These are phyloP conservation scores for Erebia aethiops DNA, from an alignment of 2,888 invertebrate species.

Conservation along the genomic window DNA sequence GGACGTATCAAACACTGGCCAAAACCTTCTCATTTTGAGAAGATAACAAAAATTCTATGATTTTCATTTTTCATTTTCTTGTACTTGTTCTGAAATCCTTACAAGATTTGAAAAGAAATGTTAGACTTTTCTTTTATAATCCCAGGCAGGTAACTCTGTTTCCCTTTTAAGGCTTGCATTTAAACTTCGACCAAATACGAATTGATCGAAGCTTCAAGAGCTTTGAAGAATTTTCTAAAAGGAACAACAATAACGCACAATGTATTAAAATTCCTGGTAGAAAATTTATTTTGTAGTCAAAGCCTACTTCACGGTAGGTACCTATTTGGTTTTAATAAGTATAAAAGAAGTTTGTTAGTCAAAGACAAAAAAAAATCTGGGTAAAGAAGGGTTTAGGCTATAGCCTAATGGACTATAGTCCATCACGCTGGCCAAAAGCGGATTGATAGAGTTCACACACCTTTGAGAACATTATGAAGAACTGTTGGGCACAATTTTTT, in stretches of 20 bases:
- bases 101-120: not conserved
- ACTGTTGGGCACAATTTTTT: no score
- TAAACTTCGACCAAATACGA: slow-evolving; percentile 1
- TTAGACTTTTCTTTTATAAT: not conserved
- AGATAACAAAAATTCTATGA: not conserved
- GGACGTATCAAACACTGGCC: no score
- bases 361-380: no score
- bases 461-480: no score
- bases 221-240: slow-evolving; percentile 4
- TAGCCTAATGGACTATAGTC: no score
- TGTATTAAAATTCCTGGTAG: no score
- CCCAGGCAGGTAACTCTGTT: not conserved
- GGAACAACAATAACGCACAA: not conserved
- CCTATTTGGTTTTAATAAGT: no score
- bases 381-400: no score
- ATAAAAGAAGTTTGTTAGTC: no score
- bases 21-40: no score
- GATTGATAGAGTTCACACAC: no score
- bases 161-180: slow-evolving; percentile 1
- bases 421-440: no score
- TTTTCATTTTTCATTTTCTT: not conserved
- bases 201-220: slow-evolving; percentile 1
- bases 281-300: not conserved
- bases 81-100: not conserved
- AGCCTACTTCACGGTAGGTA: not conserved